Evolutionary conservation across 2,797 vertebrate genomes (phyloP).

Genomic region (Siniperca obscura): DNA sequence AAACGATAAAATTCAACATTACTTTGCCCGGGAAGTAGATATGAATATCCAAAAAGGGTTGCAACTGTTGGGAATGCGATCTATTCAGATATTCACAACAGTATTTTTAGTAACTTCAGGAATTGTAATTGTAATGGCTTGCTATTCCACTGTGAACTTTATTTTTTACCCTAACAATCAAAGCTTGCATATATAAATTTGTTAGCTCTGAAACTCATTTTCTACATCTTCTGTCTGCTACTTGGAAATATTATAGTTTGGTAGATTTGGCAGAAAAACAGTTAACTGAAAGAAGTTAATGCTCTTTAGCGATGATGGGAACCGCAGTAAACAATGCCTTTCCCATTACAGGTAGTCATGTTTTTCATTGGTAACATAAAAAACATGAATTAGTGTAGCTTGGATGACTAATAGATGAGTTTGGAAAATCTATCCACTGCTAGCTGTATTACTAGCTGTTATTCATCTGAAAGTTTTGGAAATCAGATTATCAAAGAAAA

Average conservation of each 20-base stretch:
- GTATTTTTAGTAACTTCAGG: conserved; percentile 2
- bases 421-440: not conserved
- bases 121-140: not conserved
- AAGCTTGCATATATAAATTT: conserved; percentile 4
- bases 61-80: conserved; percentile 1
- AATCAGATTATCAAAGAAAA: not conserved
- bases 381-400: not conserved
- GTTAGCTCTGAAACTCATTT: conserved; percentile 27
- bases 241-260: conserved; percentile 24
- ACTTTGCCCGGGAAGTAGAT: not conserved
- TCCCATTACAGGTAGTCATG: no score
- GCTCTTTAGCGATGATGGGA: no score
- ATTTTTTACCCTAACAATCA: conserved; percentile 16
- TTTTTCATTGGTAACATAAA: not conserved
- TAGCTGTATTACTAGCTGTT: no score
- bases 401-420: not conserved
- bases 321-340: no score
- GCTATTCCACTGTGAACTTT: not conserved
- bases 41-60: conserved; percentile 19
- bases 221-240: conserved; percentile 1
- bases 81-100: conserved; percentile 6
- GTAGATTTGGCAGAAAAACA: conserved; percentile 40
- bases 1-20: not conserved
- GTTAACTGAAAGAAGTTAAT: no score
- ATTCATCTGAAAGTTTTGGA: not conserved